Evolutionary conservation across 1,140 invertebrate genomes (phyloP).

Genomic region (Trichonephila clavata): DNA sequence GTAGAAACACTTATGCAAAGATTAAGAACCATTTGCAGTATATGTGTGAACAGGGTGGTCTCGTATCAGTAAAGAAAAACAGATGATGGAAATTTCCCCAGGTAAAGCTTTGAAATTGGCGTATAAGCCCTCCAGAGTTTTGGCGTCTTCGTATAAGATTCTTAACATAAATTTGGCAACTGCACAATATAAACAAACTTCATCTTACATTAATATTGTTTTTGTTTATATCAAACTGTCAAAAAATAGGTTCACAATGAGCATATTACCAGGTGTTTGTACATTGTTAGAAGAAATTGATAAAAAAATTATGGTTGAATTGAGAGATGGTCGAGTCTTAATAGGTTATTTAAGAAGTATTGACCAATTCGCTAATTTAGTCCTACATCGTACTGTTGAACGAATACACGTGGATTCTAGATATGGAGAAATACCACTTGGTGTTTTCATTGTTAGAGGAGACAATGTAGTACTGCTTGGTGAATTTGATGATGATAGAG

Average conservation of each 20-base stretch:
- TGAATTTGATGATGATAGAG: constrained; percentile 85
- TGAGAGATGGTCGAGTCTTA: constrained; percentile 97
- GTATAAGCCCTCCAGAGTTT: too few relatives aligned
- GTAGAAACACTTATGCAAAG: too few relatives aligned
- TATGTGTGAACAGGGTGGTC: too few relatives aligned
- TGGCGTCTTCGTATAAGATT: too few relatives aligned
- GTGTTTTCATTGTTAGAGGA: constrained; percentile 96
- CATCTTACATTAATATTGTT: background rate
- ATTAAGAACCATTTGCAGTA: too few relatives aligned
- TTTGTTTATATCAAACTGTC: background rate
- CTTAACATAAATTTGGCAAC: background rate
- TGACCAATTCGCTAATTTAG: constrained; percentile 98
- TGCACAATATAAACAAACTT: background rate
- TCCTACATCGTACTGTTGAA: constrained; percentile 97
- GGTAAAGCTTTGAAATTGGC: too few relatives aligned
- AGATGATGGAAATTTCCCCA: too few relatives aligned
- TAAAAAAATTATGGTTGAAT: constrained; percentile 97
- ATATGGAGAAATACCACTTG: constrained; percentile 97
- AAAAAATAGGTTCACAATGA: constrained; percentile 6
- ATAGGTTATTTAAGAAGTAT: constrained; percentile 98
- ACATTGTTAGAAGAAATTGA: constrained; percentile 96
- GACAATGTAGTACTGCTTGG: constrained; percentile 99
- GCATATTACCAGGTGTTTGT: constrained; percentile 88
- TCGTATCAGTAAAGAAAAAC: too few relatives aligned
- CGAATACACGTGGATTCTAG: constrained; percentile 98